Conservation (phyloP, 64 coral and sea anemone genomes). For the Orbicella faveolata region DNA sequence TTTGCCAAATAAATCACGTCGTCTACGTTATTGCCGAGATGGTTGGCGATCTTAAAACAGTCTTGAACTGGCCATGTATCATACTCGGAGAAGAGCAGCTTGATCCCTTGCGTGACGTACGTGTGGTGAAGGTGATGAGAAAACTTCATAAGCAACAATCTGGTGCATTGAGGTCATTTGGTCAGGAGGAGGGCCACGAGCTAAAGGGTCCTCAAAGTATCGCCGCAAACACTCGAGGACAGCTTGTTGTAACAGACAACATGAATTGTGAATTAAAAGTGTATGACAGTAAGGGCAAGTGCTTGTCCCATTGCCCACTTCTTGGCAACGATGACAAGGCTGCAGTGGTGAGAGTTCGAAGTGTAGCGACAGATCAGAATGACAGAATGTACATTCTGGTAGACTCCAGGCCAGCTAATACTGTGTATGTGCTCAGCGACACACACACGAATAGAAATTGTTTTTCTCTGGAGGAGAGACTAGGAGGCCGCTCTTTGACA, state of each 20-base stretch:
- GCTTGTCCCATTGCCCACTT: background rate
- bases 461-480: background rate
- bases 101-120: background rate
- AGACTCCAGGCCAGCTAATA: background rate
- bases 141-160: background rate
- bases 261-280: background rate
- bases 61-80: background rate
- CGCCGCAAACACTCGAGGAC: background rate
- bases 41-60: background rate
- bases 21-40: background rate
- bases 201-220: background rate
- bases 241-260: slow-evolving; percentile 7
- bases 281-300: slow-evolving; percentile 1
- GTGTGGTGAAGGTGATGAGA: background rate
- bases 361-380: background rate
- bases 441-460: background rate
- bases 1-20: background rate
- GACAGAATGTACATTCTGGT: slow-evolving; percentile 30
- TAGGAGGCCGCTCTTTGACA: background rate
- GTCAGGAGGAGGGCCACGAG: background rate
- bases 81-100: background rate
- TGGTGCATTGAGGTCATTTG: too few relatives aligned
- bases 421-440: background rate
- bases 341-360: background rate
- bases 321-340: background rate